Percentiles rank a stretch among this genome's conserved stretches.
These are phyloP conservation scores for Pseudomugil tenellus DNA, from an alignment of 2,797 vertebrate genomes.

Conservation along the genomic window DNA sequence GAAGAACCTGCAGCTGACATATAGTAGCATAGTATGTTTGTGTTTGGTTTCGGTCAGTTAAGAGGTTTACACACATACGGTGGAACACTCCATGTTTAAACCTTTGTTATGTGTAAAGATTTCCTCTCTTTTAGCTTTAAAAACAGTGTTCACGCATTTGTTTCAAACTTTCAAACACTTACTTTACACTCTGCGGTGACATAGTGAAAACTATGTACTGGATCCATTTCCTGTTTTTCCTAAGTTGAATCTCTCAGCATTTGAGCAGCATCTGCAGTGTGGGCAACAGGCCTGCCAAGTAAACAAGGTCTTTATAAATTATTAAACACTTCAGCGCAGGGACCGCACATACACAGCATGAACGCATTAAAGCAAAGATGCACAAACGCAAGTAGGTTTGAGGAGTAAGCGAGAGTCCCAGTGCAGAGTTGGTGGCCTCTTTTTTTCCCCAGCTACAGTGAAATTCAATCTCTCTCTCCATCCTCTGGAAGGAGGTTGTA, in stretches of 20 bases:
- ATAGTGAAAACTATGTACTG: slow-evolving; percentile 30
- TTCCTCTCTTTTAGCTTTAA: not conserved
- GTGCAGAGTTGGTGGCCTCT: slow-evolving; percentile 61
- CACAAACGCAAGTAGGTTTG: slow-evolving; percentile 50
- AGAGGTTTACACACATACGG: slow-evolving; percentile 6
- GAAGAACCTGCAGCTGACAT: not conserved
- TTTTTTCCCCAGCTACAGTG: slow-evolving; percentile 67
- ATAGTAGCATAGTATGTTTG: not conserved
- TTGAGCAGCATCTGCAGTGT: slow-evolving; percentile 75
- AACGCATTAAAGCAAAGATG: slow-evolving; percentile 37
- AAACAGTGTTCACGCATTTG: not conserved
- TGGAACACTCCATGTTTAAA: not conserved
- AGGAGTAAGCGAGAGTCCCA: slow-evolving; percentile 45
- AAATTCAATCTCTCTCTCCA: slow-evolving; percentile 68
- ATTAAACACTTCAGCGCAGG: slow-evolving; percentile 72
- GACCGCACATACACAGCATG: slow-evolving; percentile 29
- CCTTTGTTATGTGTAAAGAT: not conserved
- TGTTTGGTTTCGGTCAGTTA: not conserved
- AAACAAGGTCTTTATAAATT: slow-evolving; percentile 81
- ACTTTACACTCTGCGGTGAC: slow-evolving; percentile 22
- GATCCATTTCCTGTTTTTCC: slow-evolving; percentile 50
- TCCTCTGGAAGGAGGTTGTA: slow-evolving; percentile 49
- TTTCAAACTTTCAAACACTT: slow-evolving; percentile 2
- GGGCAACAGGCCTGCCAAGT: slow-evolving; percentile 70
- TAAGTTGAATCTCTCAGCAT: slow-evolving; percentile 61